Conservation (phyloP, 2,113 vertebrate genomes). For the Psittacus erithacus region DNA sequence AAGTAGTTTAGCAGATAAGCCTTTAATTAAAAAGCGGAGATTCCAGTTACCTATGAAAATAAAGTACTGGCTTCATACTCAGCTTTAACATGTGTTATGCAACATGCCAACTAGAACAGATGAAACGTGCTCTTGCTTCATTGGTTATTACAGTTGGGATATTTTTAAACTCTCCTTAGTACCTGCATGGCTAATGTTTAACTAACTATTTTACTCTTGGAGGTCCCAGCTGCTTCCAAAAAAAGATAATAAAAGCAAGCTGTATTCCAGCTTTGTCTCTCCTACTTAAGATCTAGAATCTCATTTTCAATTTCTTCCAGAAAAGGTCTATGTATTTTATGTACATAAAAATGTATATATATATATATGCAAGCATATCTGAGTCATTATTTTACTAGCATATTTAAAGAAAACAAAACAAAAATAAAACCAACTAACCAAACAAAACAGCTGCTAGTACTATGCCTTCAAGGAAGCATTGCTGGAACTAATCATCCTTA, state of each 20-base stretch:
- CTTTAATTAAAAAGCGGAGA: constrained; percentile 58
- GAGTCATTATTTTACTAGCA: background rate
- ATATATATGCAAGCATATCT: background rate
- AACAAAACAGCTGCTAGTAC: background rate
- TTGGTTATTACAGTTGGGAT: constrained; percentile 6
- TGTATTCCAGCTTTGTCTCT: constrained; percentile 10
- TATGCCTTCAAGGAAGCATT: background rate
- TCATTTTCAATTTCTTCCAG: background rate
- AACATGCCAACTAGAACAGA: constrained; percentile 1
- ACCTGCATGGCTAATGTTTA: constrained; percentile 32
- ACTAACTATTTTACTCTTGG: constrained; percentile 6
- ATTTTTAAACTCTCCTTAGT: constrained; percentile 41
- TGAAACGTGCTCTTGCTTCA: constrained; percentile 26
- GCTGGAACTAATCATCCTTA: background rate
- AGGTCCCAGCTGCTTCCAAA: constrained; percentile 6
- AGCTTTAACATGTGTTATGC: constrained; percentile 28
- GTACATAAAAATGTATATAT: background rate
- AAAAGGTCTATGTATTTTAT: background rate
- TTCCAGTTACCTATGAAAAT: constrained; percentile 48
- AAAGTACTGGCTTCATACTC: background rate
- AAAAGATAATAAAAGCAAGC: background rate
- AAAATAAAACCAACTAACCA: background rate
- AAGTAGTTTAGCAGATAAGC: constrained; percentile 52
- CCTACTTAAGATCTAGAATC: background rate
- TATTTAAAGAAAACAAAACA: background rate